These are phyloP conservation scores for Tragelaphus strepsiceros DNA, from an alignment of 2,113 vertebrate species.

Conservation along the genomic window DNA sequence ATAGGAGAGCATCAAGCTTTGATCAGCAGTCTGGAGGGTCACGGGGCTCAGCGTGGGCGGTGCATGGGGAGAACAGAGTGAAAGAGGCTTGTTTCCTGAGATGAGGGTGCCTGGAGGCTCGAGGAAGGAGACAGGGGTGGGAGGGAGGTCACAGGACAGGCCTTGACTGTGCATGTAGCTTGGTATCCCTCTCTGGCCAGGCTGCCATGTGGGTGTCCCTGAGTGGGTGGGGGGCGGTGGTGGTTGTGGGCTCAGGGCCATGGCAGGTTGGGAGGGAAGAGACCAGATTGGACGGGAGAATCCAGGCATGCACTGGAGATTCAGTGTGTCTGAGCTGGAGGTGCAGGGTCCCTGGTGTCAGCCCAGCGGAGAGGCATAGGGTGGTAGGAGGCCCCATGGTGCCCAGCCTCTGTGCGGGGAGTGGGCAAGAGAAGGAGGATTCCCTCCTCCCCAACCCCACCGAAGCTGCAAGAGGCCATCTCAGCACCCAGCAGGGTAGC, in stretches of 20 bases:
- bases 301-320: neutral
- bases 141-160: neutral
- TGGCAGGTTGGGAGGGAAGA: neutral
- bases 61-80: neutral
- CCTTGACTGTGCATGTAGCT: neutral
- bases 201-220: neutral
- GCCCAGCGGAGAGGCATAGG: neutral
- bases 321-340: neutral
- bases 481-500: neutral
- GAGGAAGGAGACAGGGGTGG: neutral
- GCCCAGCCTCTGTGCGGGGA: neutral
- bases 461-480: neutral
- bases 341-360: neutral
- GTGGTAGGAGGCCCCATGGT: neutral
- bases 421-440: neutral
- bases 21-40: neutral
- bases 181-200: neutral
- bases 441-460: accelerated
- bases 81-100: neutral
- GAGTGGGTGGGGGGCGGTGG: neutral
- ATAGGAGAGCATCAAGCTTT: neutral
- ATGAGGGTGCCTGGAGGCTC: neutral
- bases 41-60: no score
- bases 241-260: neutral
- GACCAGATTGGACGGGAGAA: neutral